Evolutionary conservation across 2,113 vertebrate species (phyloP).

Genomic region (Pantherophis guttatus): DNA sequence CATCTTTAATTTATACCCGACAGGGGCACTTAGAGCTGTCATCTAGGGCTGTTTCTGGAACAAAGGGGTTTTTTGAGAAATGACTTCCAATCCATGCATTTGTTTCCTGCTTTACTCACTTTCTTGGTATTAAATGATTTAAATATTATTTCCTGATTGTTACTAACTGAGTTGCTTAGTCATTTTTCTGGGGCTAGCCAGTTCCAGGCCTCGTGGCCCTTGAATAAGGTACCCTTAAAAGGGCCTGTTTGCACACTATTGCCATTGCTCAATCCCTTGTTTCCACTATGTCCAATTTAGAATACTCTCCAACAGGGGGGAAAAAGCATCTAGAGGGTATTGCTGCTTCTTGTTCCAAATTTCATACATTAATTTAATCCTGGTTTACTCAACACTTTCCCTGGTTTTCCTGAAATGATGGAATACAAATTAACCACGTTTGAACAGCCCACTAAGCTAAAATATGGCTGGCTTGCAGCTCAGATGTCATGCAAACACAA

Average conservation of each 20-base stretch:
- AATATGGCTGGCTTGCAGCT: not conserved
- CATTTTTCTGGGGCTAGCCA: not conserved
- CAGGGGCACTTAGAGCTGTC: not conserved
- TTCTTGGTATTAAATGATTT: not conserved
- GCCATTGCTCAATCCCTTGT: not conserved
- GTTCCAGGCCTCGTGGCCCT: not conserved
- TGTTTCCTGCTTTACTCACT: not conserved
- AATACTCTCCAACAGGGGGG: not conserved
- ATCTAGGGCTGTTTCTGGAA: not conserved
- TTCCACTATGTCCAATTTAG: not conserved
- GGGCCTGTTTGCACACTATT: not conserved
- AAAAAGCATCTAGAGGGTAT: not conserved
- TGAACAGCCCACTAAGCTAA: not conserved
- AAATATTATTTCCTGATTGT: not conserved
- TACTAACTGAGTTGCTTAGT: not conserved
- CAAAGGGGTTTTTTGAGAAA: not conserved
- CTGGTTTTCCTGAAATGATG: not conserved
- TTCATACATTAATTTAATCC: not conserved
- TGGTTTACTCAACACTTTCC: not conserved
- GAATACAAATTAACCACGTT: not conserved
- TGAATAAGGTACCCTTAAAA: not conserved
- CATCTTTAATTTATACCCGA: not conserved
- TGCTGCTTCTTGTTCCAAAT: not conserved
- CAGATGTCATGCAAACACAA: not conserved
- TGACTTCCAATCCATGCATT: not conserved